Evolutionary conservation across 2,113 vertebrate species (phyloP).

Genomic region (Rhinoderma darwinii): DNA sequence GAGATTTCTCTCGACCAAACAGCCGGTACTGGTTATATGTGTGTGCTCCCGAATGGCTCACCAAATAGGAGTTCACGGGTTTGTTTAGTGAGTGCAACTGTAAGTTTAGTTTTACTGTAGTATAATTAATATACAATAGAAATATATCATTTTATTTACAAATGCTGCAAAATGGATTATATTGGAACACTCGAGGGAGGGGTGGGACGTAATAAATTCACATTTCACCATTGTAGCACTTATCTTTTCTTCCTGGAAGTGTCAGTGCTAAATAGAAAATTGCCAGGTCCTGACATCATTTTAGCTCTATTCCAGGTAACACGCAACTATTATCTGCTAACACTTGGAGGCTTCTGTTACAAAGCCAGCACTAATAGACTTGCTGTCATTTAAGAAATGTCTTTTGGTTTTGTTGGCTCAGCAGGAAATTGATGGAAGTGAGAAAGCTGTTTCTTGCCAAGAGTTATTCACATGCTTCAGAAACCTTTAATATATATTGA

Average conservation of each 20-base stretch:
- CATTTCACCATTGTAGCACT: conserved; percentile 51
- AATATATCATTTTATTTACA: conserved; percentile 9
- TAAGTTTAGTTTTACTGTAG: too few relatives aligned
- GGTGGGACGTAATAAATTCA: conserved; percentile 65
- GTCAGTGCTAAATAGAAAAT: conserved; percentile 66
- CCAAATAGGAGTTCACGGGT: too few relatives aligned
- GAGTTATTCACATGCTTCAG: conserved; percentile 55
- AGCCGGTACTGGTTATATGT: too few relatives aligned
- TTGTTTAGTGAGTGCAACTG: too few relatives aligned
- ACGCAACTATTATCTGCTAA: conserved; percentile 66
- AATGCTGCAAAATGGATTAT: neutral
- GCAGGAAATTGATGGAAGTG: conserved; percentile 63
- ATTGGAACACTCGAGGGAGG: neutral
- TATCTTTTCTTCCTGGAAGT: conserved; percentile 56
- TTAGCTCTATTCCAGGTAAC: conserved; percentile 66
- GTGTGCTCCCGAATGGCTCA: too few relatives aligned
- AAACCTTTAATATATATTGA: conserved; percentile 36
- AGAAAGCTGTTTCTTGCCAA: conserved; percentile 60
- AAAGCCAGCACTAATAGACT: conserved; percentile 60
- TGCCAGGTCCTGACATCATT: conserved; percentile 66
- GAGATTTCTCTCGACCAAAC: too few relatives aligned
- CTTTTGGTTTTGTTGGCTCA: conserved; percentile 60
- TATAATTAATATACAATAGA: neutral
- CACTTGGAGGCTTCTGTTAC: conserved; percentile 64
- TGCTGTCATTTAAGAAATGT: conserved; percentile 62